phyloP scores from a whole-genome alignment of 1,140 invertebrate species.

The Leptinotarsa undecemlineata region DNA sequence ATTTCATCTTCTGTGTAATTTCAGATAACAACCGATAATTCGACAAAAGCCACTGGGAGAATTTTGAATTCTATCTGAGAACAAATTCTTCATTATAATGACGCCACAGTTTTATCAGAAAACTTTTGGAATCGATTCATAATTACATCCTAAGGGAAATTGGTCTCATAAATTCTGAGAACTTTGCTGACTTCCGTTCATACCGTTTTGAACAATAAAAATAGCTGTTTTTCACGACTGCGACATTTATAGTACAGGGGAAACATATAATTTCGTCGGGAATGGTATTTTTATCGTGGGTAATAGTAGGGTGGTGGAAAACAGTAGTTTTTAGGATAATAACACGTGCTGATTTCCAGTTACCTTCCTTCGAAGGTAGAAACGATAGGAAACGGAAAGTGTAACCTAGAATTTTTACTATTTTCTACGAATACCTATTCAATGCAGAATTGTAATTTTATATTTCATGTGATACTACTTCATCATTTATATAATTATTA shows the following conservation, averaged over 20 bases:
- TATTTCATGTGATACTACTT: too few species aligned
- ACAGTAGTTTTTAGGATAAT: too few species aligned
- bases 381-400: too few species aligned
- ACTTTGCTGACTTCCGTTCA: conserved; percentile 27
- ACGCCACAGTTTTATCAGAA: conserved; percentile 28
- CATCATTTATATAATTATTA: too few species aligned
- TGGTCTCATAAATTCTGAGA: conserved; percentile 24
- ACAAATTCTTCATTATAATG: not conserved
- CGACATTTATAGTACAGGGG: conserved; percentile 12
- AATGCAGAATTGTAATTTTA: too few species aligned
- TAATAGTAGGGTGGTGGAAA: too few species aligned
- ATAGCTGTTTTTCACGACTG: conserved; percentile 22
- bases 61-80: conserved; percentile 15
- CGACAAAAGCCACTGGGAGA: conserved; percentile 9
- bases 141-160: conserved; percentile 30
- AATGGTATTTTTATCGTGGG: not conserved
- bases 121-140: conserved; percentile 26
- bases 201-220: conserved; percentile 23
- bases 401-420: too few species aligned
- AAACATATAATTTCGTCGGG: not conserved
- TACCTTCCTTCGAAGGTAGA: too few species aligned
- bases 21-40: not conserved
- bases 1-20: too few species aligned
- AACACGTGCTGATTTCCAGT: too few species aligned
- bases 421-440: too few species aligned